phyloP scores from a whole-genome alignment of 2,113 vertebrate genomes.

The Maccullochella peelii region DNA sequence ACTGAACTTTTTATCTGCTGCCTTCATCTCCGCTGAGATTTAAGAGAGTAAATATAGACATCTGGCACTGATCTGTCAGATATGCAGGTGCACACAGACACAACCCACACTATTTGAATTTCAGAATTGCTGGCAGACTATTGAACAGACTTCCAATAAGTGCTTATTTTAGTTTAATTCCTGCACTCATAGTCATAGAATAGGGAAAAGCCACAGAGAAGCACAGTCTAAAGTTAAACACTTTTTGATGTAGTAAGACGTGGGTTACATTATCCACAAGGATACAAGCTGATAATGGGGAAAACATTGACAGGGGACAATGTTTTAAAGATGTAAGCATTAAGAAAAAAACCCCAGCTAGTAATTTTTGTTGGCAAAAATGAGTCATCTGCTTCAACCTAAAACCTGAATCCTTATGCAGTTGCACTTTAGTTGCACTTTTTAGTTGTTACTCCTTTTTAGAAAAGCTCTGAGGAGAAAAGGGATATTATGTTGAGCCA shows the following conservation, averaged over 20 bases:
- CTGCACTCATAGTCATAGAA: slow-evolving; percentile 10
- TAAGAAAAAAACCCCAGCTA: rapidly evolving
- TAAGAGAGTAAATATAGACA: slow-evolving; percentile 59
- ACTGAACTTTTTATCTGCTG: slow-evolving; percentile 18
- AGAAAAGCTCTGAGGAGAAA: slow-evolving; percentile 16
- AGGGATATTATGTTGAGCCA: not conserved
- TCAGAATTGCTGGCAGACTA: slow-evolving; percentile 26
- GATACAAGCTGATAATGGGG: slow-evolving; percentile 8
- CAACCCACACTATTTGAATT: slow-evolving; percentile 36
- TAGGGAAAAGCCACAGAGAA: slow-evolving; percentile 6
- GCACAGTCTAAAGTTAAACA: slow-evolving; percentile 7
- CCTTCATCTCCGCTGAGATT: slow-evolving; percentile 45
- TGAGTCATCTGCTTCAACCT: slow-evolving; percentile 3
- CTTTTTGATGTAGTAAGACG: not conserved
- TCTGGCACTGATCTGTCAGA: slow-evolving; percentile 49
- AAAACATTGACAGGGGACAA: not conserved
- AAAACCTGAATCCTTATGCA: slow-evolving; percentile 27
- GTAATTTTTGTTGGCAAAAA: slow-evolving; percentile 5
- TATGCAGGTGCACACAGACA: slow-evolving; percentile 24
- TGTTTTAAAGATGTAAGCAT: not conserved
- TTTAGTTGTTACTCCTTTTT: too few relatives aligned
- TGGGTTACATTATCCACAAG: not conserved
- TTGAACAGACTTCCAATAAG: slow-evolving; percentile 20
- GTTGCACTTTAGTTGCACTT: slow-evolving; percentile 15
- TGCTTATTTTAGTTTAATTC: slow-evolving; percentile 39